phyloP scores from a whole-genome alignment of 1,140 invertebrate species.

The Drosophila ambigua region DNA sequence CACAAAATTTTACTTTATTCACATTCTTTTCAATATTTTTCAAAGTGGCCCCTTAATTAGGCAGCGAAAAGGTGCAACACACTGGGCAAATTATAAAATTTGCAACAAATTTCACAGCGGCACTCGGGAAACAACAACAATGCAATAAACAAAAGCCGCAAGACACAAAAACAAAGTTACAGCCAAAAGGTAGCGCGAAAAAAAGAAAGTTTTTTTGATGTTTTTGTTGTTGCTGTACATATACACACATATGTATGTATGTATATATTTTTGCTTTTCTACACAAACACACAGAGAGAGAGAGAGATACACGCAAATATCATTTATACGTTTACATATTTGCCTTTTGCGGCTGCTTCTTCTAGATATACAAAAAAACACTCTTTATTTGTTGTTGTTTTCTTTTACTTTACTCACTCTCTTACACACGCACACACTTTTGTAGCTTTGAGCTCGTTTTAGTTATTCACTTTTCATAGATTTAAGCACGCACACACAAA shows the following conservation, averaged over 20 bases:
- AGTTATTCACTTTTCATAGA: slow-evolving; percentile 81
- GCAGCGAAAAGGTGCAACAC: slow-evolving; percentile 28
- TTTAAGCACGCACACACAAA: slow-evolving; percentile 44
- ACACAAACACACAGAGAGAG: slow-evolving; percentile 38
- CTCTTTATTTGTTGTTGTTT: slow-evolving; percentile 35
- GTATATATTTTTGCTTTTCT: slow-evolving; percentile 59
- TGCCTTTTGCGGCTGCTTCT: slow-evolving; percentile 61
- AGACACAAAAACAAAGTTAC: slow-evolving; percentile 44
- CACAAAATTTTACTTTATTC: slow-evolving; percentile 26
- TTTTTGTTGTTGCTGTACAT: slow-evolving; percentile 49
- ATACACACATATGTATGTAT: not conserved
- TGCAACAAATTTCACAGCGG: slow-evolving; percentile 75
- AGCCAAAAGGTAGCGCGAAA: slow-evolving; percentile 75
- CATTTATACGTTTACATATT: slow-evolving; percentile 74
- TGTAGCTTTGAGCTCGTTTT: slow-evolving; percentile 55
- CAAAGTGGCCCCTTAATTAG: slow-evolving; percentile 38
- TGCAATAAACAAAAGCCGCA: slow-evolving; percentile 37
- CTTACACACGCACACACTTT: slow-evolving; percentile 17
- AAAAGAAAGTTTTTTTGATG: slow-evolving; percentile 77
- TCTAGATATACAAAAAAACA: slow-evolving; percentile 34
- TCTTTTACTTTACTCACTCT: slow-evolving; percentile 38
- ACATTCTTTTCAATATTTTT: slow-evolving; percentile 4
- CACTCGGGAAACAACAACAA: not conserved
- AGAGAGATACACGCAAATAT: slow-evolving; percentile 58
- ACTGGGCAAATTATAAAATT: slow-evolving; percentile 43